Conservation (phyloP, 2,797 vertebrate genomes). For the Morus bassanus region DNA sequence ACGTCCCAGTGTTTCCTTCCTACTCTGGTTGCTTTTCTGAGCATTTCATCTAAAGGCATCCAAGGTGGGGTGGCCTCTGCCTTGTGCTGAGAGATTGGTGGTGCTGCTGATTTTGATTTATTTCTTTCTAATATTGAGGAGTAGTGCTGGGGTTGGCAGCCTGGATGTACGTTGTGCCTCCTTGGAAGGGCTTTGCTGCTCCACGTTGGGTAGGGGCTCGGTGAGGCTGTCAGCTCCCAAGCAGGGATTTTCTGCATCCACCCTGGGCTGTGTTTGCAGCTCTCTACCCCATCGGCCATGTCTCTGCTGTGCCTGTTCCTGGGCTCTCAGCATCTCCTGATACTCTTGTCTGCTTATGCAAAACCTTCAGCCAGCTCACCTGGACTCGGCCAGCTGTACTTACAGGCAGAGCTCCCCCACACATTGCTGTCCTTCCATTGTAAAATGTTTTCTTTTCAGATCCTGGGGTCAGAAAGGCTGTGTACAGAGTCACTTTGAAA, state of each 20-base stretch:
- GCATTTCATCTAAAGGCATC: not conserved
- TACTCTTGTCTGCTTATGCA: not conserved
- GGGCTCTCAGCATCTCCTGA: not conserved
- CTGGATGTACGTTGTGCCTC: not conserved
- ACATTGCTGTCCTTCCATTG: not conserved
- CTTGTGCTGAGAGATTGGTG: not conserved
- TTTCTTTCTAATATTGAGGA: not conserved
- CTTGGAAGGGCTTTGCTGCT: not conserved
- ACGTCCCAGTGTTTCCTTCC: not conserved
- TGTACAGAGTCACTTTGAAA: not conserved
- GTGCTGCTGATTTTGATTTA: not conserved
- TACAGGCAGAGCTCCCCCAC: not conserved
- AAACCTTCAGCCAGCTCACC: not conserved
- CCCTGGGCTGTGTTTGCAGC: not conserved
- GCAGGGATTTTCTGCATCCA: not conserved
- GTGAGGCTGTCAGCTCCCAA: not conserved
- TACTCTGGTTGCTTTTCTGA: not conserved
- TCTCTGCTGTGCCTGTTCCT: not conserved
- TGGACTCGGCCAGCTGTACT: not conserved
- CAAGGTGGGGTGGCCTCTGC: not conserved
- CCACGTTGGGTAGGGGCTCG: rapidly evolving
- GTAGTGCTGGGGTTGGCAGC: not conserved
- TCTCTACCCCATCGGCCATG: not conserved
- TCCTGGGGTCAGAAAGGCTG: not conserved
- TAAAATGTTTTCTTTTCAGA: not conserved